Evolutionary conservation across 2,888 invertebrate species (phyloP).

Genomic region (Cephus runcator): DNA sequence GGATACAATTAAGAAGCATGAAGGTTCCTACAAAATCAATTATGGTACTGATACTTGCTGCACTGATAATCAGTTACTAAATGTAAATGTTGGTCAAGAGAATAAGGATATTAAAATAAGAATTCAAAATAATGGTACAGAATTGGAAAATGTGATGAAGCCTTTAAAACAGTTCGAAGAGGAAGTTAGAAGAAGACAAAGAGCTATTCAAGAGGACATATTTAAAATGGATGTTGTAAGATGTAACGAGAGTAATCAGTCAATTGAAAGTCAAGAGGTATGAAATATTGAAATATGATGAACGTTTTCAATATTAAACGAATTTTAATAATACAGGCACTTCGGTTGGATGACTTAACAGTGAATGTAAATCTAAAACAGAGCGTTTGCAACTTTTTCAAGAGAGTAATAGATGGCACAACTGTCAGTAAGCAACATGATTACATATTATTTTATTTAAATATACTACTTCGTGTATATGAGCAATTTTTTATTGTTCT

Average conservation of each 20-base stretch:
- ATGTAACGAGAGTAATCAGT: slow-evolving; percentile 25
- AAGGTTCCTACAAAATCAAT: background rate
- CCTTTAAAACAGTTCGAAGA: slow-evolving; percentile 15
- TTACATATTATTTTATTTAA: slow-evolving; percentile 9
- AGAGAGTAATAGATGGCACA: slow-evolving; percentile 30
- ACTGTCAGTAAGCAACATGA: slow-evolving; percentile 7
- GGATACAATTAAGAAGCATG: background rate
- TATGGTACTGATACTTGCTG: background rate
- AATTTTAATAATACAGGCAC: slow-evolving; percentile 2
- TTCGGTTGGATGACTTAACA: slow-evolving; percentile 30
- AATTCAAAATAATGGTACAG: background rate
- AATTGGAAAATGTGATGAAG: background rate
- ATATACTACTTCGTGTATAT: slow-evolving; percentile 8
- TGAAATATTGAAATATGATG: background rate
- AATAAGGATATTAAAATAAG: background rate
- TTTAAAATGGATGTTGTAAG: slow-evolving; percentile 46
- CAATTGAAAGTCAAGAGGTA: slow-evolving; percentile 5
- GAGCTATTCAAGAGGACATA: slow-evolving; percentile 43
- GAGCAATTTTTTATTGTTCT: background rate
- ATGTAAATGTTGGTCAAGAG: background rate
- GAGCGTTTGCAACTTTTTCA: slow-evolving; percentile 41
- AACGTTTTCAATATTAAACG: background rate
- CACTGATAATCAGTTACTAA: background rate
- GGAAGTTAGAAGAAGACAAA: slow-evolving; percentile 31
- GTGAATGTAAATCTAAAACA: slow-evolving; percentile 34